phyloP scores from a whole-genome alignment of 2,113 vertebrate species.

The Perccottus glenii region DNA sequence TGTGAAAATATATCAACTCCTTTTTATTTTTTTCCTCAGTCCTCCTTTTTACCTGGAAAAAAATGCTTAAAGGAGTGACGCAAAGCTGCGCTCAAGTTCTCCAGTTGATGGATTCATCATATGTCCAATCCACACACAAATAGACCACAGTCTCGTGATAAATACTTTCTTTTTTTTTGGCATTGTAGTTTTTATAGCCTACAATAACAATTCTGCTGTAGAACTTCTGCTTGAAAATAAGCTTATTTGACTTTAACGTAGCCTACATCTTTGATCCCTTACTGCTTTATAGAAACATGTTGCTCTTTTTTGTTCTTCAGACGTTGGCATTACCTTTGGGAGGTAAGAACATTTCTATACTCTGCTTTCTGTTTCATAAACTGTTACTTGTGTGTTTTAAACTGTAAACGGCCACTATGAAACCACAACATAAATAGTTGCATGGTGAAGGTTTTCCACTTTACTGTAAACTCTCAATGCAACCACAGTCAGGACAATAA shows the following conservation, averaged over 20 bases:
- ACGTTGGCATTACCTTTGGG: constrained; percentile 65
- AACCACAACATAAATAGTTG: too few relatives aligned
- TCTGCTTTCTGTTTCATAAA: not conserved
- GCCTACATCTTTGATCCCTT: constrained; percentile 33
- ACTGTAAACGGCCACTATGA: not conserved
- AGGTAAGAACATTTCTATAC: constrained; percentile 70
- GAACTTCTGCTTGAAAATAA: constrained; percentile 32
- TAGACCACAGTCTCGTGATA: constrained; percentile 3
- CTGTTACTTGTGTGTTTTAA: not conserved
- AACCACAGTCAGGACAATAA: too few relatives aligned
- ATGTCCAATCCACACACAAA: constrained; percentile 11
- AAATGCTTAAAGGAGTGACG: constrained; percentile 43
- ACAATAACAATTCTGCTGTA: constrained; percentile 17
- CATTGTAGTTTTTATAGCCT: constrained; percentile 4
- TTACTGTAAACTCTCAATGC: too few relatives aligned
- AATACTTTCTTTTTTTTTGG: not conserved
- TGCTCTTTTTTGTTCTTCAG: constrained; percentile 70
- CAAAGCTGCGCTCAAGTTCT: constrained; percentile 42
- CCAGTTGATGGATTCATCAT: constrained; percentile 4
- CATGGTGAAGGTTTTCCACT: too few relatives aligned
- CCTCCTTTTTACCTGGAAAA: constrained; percentile 5
- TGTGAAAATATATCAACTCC: not conserved
- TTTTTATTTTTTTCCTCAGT: not conserved
- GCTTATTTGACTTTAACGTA: constrained; percentile 17
- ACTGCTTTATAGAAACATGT: constrained; percentile 75